Percentiles rank a stretch among this genome's conserved stretches.
phyloP scores from a whole-genome alignment of 2,797 vertebrate species.

The Acanthurus tractus region DNA sequence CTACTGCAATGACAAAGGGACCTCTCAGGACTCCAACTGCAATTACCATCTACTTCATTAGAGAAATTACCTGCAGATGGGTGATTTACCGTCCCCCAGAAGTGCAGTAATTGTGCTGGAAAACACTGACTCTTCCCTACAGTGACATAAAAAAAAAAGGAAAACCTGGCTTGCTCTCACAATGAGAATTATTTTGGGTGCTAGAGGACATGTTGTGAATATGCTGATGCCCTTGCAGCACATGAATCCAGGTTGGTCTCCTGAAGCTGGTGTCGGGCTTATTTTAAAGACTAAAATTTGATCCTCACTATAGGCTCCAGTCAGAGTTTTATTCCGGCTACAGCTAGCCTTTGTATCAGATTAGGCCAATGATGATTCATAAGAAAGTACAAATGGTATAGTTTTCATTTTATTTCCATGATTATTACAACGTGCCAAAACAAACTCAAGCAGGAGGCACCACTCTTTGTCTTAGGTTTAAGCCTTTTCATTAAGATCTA shows the following conservation, averaged over 20 bases:
- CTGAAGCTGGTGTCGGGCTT: neutral
- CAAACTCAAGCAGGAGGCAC: neutral
- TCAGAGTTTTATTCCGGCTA: neutral
- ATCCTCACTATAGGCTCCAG: neutral
- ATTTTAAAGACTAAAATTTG: neutral
- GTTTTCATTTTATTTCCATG: neutral
- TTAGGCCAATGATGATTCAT: no score
- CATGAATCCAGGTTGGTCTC: neutral
- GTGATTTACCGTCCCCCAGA: constrained; percentile 43
- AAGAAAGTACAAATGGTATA: neutral
- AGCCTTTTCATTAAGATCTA: no score
- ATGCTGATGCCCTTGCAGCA: neutral
- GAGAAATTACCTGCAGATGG: constrained; percentile 69
- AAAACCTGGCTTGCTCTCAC: neutral
- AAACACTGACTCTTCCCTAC: constrained; percentile 42
- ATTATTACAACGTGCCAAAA: neutral
- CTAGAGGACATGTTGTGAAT: neutral
- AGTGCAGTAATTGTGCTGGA: constrained; percentile 37
- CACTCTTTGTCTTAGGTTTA: no score
- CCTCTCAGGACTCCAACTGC: constrained; percentile 58
- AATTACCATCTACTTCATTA: constrained; percentile 71
- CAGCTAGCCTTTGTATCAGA: neutral
- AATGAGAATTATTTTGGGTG: constrained; percentile 16
- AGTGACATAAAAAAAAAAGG: constrained; percentile 8
- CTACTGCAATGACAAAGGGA: constrained; percentile 39